Evolutionary conservation across 2,888 invertebrate genomes (phyloP).

Genomic region (Ischnus inquisitorius): DNA sequence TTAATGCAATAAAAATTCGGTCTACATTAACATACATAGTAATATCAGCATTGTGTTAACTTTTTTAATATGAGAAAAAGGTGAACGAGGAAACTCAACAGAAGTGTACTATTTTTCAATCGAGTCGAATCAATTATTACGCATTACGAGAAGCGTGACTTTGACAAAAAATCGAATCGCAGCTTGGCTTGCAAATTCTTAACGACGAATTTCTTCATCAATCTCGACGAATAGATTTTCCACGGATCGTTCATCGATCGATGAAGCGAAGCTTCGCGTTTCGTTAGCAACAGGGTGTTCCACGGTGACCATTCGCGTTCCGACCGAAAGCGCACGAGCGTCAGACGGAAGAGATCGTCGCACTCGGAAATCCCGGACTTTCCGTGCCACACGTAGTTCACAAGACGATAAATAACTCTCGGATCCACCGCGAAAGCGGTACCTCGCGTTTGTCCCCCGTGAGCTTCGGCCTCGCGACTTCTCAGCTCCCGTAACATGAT

Average conservation of each 20-base stretch:
- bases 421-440: slow-evolving; percentile 93
- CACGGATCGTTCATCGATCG: slow-evolving; percentile 86
- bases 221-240: slow-evolving; percentile 89
- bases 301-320: slow-evolving; percentile 96
- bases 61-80: too few species aligned
- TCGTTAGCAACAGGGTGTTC: slow-evolving; percentile 95
- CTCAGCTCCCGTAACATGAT: slow-evolving; percentile 92
- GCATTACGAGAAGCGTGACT: slow-evolving; percentile 19
- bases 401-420: slow-evolving; percentile 92
- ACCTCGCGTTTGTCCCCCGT: slow-evolving; percentile 24
- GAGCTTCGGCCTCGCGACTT: slow-evolving; percentile 85
- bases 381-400: slow-evolving; percentile 95
- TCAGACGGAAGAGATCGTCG: slow-evolving; percentile 90
- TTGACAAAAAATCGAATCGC: slow-evolving; percentile 86
- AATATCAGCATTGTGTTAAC: too few species aligned
- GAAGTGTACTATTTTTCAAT: too few species aligned
- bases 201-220: slow-evolving; percentile 88
- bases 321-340: slow-evolving; percentile 92
- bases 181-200: slow-evolving; percentile 90
- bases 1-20: slow-evolving; percentile 51
- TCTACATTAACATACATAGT: slow-evolving; percentile 23
- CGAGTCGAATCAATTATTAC: too few species aligned
- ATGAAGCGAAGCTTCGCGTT: slow-evolving; percentile 93
- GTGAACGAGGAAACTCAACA: too few species aligned
- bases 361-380: slow-evolving; percentile 95